These are phyloP conservation scores for Drosophila chauvacae DNA, from an alignment of 1,140 invertebrate species.

Conservation along the genomic window DNA sequence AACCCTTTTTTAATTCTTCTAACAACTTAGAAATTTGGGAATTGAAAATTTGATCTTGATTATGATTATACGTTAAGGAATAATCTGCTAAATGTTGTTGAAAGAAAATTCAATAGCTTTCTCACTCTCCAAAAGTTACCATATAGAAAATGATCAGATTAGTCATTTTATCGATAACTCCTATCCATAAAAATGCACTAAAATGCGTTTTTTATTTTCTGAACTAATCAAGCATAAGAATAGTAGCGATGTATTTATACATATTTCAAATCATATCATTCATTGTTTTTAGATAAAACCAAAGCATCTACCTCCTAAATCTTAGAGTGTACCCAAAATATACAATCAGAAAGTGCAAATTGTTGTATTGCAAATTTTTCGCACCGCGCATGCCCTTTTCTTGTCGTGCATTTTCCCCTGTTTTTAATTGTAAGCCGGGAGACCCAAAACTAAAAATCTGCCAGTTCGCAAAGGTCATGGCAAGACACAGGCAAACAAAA, in stretches of 20 bases:
- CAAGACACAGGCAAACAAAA: constrained; percentile 14
- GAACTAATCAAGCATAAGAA: too few species aligned
- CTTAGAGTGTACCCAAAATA: constrained; percentile 6
- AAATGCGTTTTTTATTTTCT: too few species aligned
- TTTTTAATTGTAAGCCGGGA: constrained; percentile 60
- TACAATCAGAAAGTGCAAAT: constrained; percentile 12
- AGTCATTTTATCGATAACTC: too few species aligned
- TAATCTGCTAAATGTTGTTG: too few species aligned
- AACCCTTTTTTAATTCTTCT: background rate
- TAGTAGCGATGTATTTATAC: too few species aligned
- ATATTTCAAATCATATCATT: too few species aligned
- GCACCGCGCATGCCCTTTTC: constrained; percentile 10
- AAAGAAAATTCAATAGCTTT: too few species aligned
- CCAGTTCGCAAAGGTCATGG: constrained; percentile 30
- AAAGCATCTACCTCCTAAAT: background rate
- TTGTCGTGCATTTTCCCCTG: background rate
- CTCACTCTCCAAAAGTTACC: too few species aligned
- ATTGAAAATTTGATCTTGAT: background rate
- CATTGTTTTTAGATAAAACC: background rate
- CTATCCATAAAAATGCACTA: too few species aligned
- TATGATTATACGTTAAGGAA: background rate
- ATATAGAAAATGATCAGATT: too few species aligned
- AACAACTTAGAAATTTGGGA: background rate
- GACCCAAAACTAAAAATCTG: constrained; percentile 20
- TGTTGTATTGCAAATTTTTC: constrained; percentile 15